Evolutionary conservation across 2,888 invertebrate genomes (phyloP).

Genomic region (Mythimna lalbum): DNA sequence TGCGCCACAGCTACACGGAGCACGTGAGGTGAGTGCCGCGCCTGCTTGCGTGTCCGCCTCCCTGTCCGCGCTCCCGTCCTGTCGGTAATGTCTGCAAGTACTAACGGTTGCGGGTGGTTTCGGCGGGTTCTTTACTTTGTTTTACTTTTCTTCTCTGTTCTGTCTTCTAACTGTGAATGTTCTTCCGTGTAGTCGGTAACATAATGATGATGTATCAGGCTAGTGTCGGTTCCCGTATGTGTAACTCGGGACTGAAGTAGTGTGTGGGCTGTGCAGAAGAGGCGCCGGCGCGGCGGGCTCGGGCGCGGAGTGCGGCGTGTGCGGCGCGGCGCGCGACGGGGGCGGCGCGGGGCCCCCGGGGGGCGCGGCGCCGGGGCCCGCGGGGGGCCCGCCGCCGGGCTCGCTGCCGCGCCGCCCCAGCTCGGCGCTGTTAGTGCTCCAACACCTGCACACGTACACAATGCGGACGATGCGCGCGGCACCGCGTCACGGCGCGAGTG

Average conservation of each 20-base stretch:
- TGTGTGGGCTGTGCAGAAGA: constrained; percentile 54
- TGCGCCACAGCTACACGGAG: constrained; percentile 83
- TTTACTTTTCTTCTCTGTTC: constrained; percentile 58
- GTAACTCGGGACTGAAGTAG: constrained; percentile 21
- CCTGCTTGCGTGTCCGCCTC: constrained; percentile 10
- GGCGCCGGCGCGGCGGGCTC: constrained; percentile 41
- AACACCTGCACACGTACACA: constrained; percentile 48
- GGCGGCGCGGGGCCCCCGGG: constrained; percentile 46
- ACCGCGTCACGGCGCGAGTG: constrained; percentile 15
- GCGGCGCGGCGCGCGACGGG: constrained; percentile 58
- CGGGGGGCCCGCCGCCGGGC: constrained; percentile 63
- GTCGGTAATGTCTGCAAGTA: constrained; percentile 63
- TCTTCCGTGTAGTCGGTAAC: constrained; percentile 42
- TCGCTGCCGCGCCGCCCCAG: constrained; percentile 80
- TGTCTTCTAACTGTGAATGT: constrained; percentile 57
- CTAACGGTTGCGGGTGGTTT: constrained; percentile 69
- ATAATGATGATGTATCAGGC: constrained; percentile 3
- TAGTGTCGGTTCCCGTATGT: constrained; percentile 6
- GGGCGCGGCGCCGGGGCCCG: constrained; percentile 16
- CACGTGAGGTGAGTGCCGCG: constrained; percentile 75
- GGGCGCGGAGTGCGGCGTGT: constrained; percentile 24
- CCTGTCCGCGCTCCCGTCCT: constrained; percentile 28
- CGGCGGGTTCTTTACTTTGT: constrained; percentile 50
- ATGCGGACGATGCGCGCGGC: constrained; percentile 39
- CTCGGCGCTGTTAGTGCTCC: constrained; percentile 78